Evolutionary conservation across 2,113 vertebrate species (phyloP), one percentile per base, ranked within the genome.

Genomic region (Progne subis): DNA sequence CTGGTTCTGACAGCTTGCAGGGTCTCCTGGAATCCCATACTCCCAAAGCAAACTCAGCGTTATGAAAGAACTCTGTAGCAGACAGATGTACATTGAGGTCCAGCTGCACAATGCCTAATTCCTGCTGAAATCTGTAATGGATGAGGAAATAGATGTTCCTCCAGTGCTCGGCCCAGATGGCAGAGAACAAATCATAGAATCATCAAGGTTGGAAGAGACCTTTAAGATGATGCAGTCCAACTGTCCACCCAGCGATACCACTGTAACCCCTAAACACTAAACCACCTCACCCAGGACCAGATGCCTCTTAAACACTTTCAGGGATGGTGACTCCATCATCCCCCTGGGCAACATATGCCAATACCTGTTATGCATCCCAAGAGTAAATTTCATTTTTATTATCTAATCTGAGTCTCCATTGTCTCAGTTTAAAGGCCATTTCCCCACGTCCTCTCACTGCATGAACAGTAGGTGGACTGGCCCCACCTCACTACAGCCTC

Each of bases 41-140:
- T 91, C 46, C 71, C 77, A 18, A 91, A 69, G 6, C 18, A 67
- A 88, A 39, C 13, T 50, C 34, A 18, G 19, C 29, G 28, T 76
- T 50, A 43, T 19, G 55, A 55, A 86, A 80, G 37, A 60, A 9
- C 15, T 41, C 56, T 46, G 32, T 18, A 55, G 53, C n/a, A 55
- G 34, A 61, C 49, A 67, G 67, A 59, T 2, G 9, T 14, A 53
- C 20, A 69, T 28, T 11, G 9, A 65, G 20, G 25, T 32, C 20
- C 82, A 94, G 76, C 29, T 90, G 67, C 71, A 77, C 32, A 65
- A 39, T 49, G 53, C 59, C 19, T 88, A 60, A 55, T 90, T 83
- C 50, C 47, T 90, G 71, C 47, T 86, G 49, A 81, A 94, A 81
- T 88, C 63, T 63, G 5, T 92, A 83, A 34, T 41, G 63, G 43